Evolutionary conservation across 2,113 vertebrate genomes (phyloP).

Genomic region (Dolichotis patagonum): DNA sequence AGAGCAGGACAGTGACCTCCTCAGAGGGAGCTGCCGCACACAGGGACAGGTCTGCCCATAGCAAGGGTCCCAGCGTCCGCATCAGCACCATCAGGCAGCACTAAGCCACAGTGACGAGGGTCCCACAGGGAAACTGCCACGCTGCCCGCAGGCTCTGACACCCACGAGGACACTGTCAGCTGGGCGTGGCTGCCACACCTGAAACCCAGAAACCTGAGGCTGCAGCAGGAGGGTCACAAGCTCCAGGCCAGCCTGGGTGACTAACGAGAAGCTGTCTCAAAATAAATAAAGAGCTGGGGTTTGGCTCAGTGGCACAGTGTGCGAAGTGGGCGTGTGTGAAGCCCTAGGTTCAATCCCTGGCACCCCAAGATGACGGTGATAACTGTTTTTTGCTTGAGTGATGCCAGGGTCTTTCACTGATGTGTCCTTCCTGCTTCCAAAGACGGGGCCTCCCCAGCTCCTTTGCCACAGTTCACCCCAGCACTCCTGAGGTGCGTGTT

Average conservation of each 20-base stretch:
- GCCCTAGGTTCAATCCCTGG: not conserved
- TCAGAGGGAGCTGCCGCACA: not conserved
- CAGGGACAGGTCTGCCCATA: accelerated
- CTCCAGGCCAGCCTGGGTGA: not conserved
- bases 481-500: accelerated
- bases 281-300: not conserved
- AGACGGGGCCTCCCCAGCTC: not conserved
- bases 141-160: accelerated
- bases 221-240: not conserved
- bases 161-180: not conserved
- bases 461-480: not conserved
- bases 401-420: not conserved
- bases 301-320: not conserved
- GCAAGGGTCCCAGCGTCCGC: not conserved
- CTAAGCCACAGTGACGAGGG: not conserved
- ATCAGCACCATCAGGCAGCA: not conserved
- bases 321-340: accelerated
- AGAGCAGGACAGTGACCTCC: not conserved
- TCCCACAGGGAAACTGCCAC: not conserved
- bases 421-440: not conserved
- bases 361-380: not conserved
- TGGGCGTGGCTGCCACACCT: not conserved
- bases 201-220: not conserved
- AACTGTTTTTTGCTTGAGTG: not conserved
- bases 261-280: not conserved